Base-by-base conservation (phyloP, 2,888 invertebrate species). In the Aphodius granarius region DNA sequence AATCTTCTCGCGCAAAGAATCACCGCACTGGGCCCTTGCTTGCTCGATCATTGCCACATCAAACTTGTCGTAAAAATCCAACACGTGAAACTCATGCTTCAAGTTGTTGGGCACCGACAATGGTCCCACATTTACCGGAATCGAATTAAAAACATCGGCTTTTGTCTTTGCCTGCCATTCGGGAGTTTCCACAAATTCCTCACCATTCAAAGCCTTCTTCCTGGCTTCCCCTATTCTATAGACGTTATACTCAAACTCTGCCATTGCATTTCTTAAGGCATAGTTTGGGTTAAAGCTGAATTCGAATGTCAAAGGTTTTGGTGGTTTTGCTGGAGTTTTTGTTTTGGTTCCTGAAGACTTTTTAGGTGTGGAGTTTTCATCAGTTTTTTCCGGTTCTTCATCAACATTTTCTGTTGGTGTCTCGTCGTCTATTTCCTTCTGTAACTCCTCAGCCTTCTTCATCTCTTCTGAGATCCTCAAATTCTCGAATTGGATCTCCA, bases 201-300 rank as follows among this genome's bases (percentile, higher is more conserved):
- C 68, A 19, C 68, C 68, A n/a, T 68, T 68, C 21, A 68, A 68
- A 20, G 20, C 22, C 68, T 21, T 68, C 20, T 68, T 17, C 16
- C 75, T 72, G 18, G 73, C 63, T 72, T 66, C 71, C 3, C 76
- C 73, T 43, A 76, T 76, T 71, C 71, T 70, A 62, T 76, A 76
- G 3, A 76, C 63, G 20, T 76, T 71, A 66, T 76, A 76, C 66
- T 76, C 76, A 62, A 76, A 76, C 23, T 76, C 76, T 1, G 66
- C 66, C 17, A 76, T 66, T 3, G 76, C 73, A 62, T 76, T 76
- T 63, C 21, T 66, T 4, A 76, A 21, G 1, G 76, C 66, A 18
- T 76, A 71, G 22, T 21, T 63, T 17, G 63, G 20, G 66, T 76
- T 63, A 18, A 73, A 73, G n/a, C 63, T 64, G 22, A 76, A 76